Base-by-base conservation (phyloP, 2,888 invertebrate species). In the Onthophagus sagittarius region DNA sequence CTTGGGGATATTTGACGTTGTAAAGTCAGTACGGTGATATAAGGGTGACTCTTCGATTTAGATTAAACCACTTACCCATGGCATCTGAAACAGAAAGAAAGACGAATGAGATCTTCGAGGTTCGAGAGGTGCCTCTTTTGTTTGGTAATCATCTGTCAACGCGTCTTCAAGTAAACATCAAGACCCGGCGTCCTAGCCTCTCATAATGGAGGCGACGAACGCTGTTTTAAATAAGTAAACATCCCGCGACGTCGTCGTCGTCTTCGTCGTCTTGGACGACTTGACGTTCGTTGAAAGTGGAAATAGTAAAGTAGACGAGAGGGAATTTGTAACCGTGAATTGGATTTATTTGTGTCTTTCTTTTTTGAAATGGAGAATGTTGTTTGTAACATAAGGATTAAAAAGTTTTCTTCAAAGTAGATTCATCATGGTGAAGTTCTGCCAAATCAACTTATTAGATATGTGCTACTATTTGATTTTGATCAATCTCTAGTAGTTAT, bases 81-180 rank as follows among this genome's bases (percentile, higher is more conserved):
- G 92, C 92, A 89, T 92, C 92, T 93, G 92, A 84, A 92, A 92
- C 91, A 92, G 89, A 88, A 84, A 83, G 84, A 84, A 83, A 75
- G 67, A 53, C 67, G 67, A 32, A 67, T 31, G 23, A 67, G 32
- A 67, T 67, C 23, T 32, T 67, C 67, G 67, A 67, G 32, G 67
- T 23, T 64, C 64, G 64, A 64, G 64, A 64, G 67, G n/a, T 23
- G 67, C 67, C 39, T 53, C 39, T 67, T 67, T 67, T 67, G 67
- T 67, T 67, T 67, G 67, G 67, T 31, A 67, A 67, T 67, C 31
- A 67, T 67, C 67, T 67, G 67, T 67, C 67, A 67, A 23, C 67
- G 67, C 67, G 67, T 31, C 67, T 23, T 32, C 23, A 23, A 67
- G 32, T 32, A 67, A 67, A 67, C 67, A 67, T 23, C 23, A 23